Evolutionary conservation across 2,888 invertebrate species (phyloP).

Genomic region (Sminthurinus aureus): DNA sequence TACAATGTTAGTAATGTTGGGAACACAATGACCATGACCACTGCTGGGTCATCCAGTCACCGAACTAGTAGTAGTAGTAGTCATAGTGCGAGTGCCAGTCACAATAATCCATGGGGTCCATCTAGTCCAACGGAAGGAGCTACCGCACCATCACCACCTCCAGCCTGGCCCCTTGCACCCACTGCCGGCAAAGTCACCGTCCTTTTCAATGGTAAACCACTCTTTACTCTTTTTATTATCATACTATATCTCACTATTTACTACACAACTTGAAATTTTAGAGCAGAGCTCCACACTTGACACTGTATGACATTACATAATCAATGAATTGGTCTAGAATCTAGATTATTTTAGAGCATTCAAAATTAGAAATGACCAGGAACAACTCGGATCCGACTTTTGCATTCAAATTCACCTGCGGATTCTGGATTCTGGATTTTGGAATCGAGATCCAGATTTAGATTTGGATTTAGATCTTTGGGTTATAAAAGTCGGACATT

Average conservation of each 20-base stretch:
- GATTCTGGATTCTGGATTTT: too few species aligned
- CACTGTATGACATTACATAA: too few species aligned
- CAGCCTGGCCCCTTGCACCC: conserved; percentile 70
- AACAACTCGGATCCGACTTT: too few species aligned
- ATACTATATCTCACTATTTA: neutral
- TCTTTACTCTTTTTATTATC: neutral
- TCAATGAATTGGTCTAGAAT: too few species aligned
- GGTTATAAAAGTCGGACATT: too few species aligned
- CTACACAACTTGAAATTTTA: neutral
- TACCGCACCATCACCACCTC: conserved; percentile 67
- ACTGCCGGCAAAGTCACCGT: conserved; percentile 75
- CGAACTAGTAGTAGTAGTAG: conserved; percentile 2
- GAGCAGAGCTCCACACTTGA: too few species aligned
- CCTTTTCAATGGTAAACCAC: conserved; percentile 78
- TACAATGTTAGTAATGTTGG: neutral
- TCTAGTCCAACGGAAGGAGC: conserved; percentile 79
- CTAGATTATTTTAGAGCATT: too few species aligned
- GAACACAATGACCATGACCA: conserved; percentile 13
- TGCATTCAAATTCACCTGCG: too few species aligned
- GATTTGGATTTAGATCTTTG: too few species aligned
- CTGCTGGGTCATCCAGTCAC: neutral
- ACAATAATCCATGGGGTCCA: conserved; percentile 70
- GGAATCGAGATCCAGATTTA: too few species aligned
- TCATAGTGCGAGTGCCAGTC: neutral
- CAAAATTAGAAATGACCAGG: too few species aligned